Evolutionary conservation across 2,113 vertebrate species (phyloP).

Genomic region (Sylvietta virens): DNA sequence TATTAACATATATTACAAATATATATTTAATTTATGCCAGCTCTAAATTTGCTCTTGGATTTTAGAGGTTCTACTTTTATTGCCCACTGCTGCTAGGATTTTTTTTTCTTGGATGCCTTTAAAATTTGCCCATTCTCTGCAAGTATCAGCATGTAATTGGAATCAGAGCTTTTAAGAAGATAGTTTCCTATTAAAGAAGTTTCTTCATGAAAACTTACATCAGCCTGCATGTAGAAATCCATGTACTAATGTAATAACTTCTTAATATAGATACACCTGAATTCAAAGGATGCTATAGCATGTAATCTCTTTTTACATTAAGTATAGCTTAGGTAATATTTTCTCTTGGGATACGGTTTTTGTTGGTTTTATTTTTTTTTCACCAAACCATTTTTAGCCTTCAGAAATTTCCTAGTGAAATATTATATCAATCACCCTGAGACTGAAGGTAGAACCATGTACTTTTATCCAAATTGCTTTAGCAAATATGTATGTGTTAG

Average conservation of each 20-base stretch:
- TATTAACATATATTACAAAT: not conserved
- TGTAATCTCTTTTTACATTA: constrained; percentile 35
- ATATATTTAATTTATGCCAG: not conserved
- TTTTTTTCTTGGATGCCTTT: not conserved
- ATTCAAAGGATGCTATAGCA: constrained; percentile 24
- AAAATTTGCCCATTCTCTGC: not conserved
- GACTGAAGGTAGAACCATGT: not conserved
- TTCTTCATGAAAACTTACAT: not conserved
- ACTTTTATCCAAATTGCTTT: not conserved
- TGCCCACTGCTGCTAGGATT: not conserved
- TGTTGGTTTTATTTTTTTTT: not conserved
- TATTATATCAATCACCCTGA: not conserved
- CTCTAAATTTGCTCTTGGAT: not conserved
- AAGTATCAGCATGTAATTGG: not conserved
- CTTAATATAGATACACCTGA: constrained; percentile 44
- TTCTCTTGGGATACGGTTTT: not conserved
- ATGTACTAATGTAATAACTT: not conserved
- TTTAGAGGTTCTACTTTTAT: not conserved
- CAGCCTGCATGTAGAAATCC: not conserved
- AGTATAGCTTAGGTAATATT: constrained; percentile 27
- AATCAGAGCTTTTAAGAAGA: constrained; percentile 16
- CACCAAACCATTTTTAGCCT: constrained; percentile 5
- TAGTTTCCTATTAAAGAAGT: not conserved
- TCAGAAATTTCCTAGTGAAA: not conserved
- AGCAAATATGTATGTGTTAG: not conserved